Conservation (phyloP, 2,888 invertebrate genomes). For the Tipula lateralis region DNA sequence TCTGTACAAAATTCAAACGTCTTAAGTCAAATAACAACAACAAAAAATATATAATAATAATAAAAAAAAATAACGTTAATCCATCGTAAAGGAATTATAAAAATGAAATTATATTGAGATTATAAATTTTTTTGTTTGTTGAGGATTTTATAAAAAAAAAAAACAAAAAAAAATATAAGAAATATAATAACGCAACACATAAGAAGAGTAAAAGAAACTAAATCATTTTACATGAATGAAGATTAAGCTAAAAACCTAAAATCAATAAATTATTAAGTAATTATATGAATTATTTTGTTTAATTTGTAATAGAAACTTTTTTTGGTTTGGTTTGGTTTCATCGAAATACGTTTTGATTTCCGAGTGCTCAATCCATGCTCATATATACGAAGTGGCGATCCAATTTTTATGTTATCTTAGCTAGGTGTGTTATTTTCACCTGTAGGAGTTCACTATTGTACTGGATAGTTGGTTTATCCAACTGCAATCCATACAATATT, state of each 20-base stretch:
- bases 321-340: background rate
- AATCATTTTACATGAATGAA: background rate
- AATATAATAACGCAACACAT: background rate
- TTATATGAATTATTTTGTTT: background rate
- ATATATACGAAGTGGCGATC: too few species aligned
- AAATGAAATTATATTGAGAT: slow-evolving; percentile 19
- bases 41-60: too few species aligned
- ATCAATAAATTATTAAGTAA: slow-evolving; percentile 19
- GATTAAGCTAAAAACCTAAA: slow-evolving; percentile 11
- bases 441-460: too few species aligned
- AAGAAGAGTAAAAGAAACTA: background rate
- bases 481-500: too few species aligned
- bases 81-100: slow-evolving; percentile 24
- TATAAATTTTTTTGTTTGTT: slow-evolving; percentile 13
- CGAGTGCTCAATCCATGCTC: background rate
- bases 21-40: background rate
- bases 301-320: background rate
- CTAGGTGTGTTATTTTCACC: too few species aligned
- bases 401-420: too few species aligned
- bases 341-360: background rate
- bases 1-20: background rate
- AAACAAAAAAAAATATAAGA: background rate
- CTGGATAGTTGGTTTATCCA: too few species aligned
- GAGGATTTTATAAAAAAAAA: background rate
- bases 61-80: background rate